Evolutionary conservation across 2,888 invertebrate genomes (phyloP), one percentile per base, ranked within the genome.

Genomic region (Aromia moschata): DNA sequence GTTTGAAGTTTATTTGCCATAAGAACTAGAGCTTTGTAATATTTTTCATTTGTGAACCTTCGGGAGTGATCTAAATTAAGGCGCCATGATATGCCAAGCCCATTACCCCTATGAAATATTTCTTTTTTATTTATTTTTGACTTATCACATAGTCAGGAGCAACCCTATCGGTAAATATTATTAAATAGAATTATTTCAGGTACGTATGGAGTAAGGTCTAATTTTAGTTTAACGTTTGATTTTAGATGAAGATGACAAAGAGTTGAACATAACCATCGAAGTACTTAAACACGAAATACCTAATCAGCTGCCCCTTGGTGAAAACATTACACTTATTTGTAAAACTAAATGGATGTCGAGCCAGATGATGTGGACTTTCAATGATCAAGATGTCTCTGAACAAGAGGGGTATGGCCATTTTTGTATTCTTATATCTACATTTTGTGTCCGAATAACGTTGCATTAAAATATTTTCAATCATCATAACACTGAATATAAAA

Each of bases 331-430:
- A 12, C 73, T 88, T 25, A 81, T 81, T 63, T 88, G 88, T 70
- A 82, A 81, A 68, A 82, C 85, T 7, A 79, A 79, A 62, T 80
- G 82, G 67, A 79, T 83, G 41, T 77, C 78, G 33, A 83, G 83
- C 67, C 78, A 80, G 36, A 82, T 86, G 64, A 84, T 84, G 82
- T 89, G 89, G 89, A 83, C 80, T 37, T 83, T 82, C 55, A 83
- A 84, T 64, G 84, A 83, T 33, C 80, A 80, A 65, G 87, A 85
- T 74, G 80, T 87, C 45, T 84, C 85, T 37, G 79, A 79, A 64
- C 79, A 81, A 61, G 78, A 79, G 64, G 84, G 85, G 85, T 85
- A 78, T 62, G 69, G 58, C 30, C 25, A 5, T n/a, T n/a, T n/a
- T n/a, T n/a, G n/a, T n/a, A n/a, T n/a, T n/a, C n/a, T n/a, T n/a